Conservation (phyloP, 2,888 invertebrate species). For the Eristalinus aeneus region DNA sequence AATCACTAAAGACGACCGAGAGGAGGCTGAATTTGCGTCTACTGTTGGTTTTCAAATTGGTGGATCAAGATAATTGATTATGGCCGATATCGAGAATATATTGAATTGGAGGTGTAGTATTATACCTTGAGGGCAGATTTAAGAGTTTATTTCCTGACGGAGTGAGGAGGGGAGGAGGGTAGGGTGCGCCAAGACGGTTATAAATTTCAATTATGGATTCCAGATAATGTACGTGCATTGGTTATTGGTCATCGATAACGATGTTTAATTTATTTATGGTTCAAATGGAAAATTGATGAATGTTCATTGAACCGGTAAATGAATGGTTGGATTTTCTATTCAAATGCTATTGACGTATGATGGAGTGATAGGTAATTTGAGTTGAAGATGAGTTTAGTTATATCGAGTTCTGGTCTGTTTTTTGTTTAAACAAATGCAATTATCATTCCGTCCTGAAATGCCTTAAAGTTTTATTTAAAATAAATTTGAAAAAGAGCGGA, state of each 20-base stretch:
- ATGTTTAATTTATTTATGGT: neutral
- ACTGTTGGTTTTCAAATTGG: constrained; percentile 9
- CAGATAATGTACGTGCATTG: neutral
- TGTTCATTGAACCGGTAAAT: neutral
- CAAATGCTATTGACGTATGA: no score
- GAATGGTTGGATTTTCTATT: neutral
- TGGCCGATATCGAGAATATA: neutral
- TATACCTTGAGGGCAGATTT: neutral
- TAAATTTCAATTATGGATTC: neutral
- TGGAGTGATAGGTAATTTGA: no score
- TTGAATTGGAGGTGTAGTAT: neutral
- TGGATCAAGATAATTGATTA: constrained; percentile 15
- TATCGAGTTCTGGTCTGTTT: no score
- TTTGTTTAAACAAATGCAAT: no score
- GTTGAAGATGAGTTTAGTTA: no score
- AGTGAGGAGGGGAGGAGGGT: neutral
- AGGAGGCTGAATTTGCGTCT: neutral
- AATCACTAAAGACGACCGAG: neutral
- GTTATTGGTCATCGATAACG: neutral
- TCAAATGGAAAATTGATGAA: neutral
- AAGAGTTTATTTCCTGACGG: neutral
- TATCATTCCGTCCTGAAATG: no score
- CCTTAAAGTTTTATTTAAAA: no score
- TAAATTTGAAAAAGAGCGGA: no score
- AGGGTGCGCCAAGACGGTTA: neutral